Base-by-base conservation (phyloP, 2,888 invertebrate genomes). In the Drosophila lacicola region DNA sequence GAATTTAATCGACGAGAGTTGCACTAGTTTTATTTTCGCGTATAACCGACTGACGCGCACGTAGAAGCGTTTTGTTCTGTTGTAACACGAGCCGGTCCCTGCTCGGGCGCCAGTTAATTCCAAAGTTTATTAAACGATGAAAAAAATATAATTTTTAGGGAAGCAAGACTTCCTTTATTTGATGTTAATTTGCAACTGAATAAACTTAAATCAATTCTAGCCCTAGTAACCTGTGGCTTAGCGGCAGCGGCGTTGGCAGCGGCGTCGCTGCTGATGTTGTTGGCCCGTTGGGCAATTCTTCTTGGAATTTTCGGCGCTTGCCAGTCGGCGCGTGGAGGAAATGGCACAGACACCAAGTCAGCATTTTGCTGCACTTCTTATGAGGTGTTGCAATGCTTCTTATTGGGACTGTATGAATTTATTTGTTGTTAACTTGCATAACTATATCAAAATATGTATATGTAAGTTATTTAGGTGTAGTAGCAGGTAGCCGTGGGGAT, bases 281-380 rank as follows among this genome's bases (percentile, higher is more conserved):
- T 45, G 45, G 45, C 45, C 45, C 45, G n/a, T 45, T 45, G 45
- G 13, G 45, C 45, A 25, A 45, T 45, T 25, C 25, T 45, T 21
- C n/a, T 25, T 45, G n/a, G 25, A 25, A 25, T 21, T 45, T 45
- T 21, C 9, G 25, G 45, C 21, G 21, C 25, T 25, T 45, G 25
- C n/a, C n/a, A 17, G 19, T 17, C 42, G 42, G 42, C 41, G 41
- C 42, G 17, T 17, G 17, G 17, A 17, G 17, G 17, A 17, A 17
- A 17, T 17, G 17, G 17, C 17, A 17, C 17, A 17, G 17, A 17
- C 17, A 17, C 17, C 17, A 17, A 17, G 17, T 17, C 17, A 17
- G 17, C 17, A 17, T 17, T 17, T 17, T 17, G 17, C 17, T 17
- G 17, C 17, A 17, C 17, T 17, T 17, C 17, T 17, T 17, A 17